Base-by-base conservation (phyloP, 2,888 invertebrate genomes). In the Hecatera dysodea region DNA sequence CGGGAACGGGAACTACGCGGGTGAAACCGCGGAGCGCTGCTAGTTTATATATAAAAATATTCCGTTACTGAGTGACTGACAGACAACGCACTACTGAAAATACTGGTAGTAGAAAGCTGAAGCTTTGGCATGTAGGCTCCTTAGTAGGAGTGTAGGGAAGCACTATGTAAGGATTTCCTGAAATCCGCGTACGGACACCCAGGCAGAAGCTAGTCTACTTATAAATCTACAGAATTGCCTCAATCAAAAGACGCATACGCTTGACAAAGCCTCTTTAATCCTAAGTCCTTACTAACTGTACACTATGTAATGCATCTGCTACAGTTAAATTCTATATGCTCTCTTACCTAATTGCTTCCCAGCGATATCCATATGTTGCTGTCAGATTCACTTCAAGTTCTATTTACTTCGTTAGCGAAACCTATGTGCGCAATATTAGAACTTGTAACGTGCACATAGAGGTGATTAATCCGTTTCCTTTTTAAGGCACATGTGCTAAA, bases 351-450 rank as follows among this genome's bases (percentile, higher is more conserved):
- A 80, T 80, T 80, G 71, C 78, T 72, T 65, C 50, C 63, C 71
- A 80, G 75, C 61, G 64, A 67, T 80, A 75, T 67, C 48, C 75
- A 67, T 75, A 64, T 75, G 67, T 75, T 78, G 53, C 48, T 46
- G 75, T 64, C 75, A 80, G 67, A 75, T 50, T 67, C 63, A 64
- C 75, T 75, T 75, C 62, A 65, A 59, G 39, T 66, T 55, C 42
- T 63, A 22, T 27, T 62, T 55, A 70, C 60, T 80, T 71, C 60
- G 61, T 75, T 67, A 75, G 61, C 12, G 3, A 11, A 46, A 63
- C 22, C 5, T 11, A 64, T 64, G n/a, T 17, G 53, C 8, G 48
- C 56, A n/a, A 75, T 53, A 50, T 3, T 71, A 15, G 33, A 39
- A 67, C 71, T 62, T 80, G 65, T 61, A 0, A 3, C 22, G 11